phyloP scores from a whole-genome alignment of 1,140 invertebrate species.

The Drosophila kikkawai region DNA sequence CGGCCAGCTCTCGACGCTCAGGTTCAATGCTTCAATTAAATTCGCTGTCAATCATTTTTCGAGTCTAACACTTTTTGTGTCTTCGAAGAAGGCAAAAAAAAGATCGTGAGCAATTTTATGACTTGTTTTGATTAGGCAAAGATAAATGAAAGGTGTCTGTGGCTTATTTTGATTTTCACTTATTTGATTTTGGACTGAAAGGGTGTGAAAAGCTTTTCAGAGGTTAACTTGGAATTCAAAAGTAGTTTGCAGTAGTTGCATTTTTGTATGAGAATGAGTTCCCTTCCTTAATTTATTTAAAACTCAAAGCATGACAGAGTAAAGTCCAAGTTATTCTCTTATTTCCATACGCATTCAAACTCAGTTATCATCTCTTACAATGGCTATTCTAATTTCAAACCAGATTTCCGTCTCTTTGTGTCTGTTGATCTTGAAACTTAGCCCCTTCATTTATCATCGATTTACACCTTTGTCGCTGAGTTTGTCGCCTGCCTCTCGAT shows the following conservation, averaged over 20 bases:
- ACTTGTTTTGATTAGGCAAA: constrained; percentile 63
- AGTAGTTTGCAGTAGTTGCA: not conserved
- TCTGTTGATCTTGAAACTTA: constrained; percentile 19
- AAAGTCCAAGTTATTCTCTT: not conserved
- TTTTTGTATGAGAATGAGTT: not conserved
- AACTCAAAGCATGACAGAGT: not conserved
- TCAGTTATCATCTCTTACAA: constrained; percentile 4
- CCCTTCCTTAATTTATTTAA: not conserved
- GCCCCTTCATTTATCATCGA: constrained; percentile 36
- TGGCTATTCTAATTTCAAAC: constrained; percentile 3
- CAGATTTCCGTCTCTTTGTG: constrained; percentile 9
- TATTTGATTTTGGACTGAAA: not conserved
- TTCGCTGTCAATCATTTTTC: constrained; percentile 71
- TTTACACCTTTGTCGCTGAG: constrained; percentile 34
- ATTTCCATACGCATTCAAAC: not conserved
- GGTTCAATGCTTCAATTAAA: constrained; percentile 78
- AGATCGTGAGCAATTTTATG: constrained; percentile 51
- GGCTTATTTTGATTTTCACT: constrained; percentile 56
- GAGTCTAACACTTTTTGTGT: constrained; percentile 28
- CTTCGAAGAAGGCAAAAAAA: constrained; percentile 6
- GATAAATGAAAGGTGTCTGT: constrained; percentile 30
- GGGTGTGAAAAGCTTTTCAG: not conserved
- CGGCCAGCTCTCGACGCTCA: constrained; percentile 28
- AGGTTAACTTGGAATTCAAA: not conserved
- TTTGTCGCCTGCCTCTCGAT: constrained; percentile 4